Evolutionary conservation across 2,888 invertebrate species (phyloP).

Genomic region (Hyalella azteca): DNA sequence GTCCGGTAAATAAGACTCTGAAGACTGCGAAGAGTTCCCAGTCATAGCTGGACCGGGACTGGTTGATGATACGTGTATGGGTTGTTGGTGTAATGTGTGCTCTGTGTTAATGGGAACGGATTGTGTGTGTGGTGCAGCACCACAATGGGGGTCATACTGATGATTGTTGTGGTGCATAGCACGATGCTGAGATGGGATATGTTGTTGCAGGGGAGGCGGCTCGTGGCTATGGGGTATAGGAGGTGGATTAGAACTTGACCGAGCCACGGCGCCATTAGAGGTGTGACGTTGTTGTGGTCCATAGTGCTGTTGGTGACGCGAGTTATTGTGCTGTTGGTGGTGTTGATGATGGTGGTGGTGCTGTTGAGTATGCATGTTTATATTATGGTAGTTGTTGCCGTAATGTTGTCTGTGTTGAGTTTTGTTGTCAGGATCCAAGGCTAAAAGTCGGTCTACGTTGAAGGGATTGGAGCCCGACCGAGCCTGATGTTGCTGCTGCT

Average conservation of each 20-base stretch:
- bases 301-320: slow-evolving; percentile 33
- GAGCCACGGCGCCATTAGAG: slow-evolving; percentile 16
- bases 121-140: slow-evolving; percentile 11
- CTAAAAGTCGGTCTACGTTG: slow-evolving; percentile 62
- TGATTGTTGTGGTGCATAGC: slow-evolving; percentile 29
- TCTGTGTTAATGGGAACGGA: neutral
- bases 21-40: neutral
- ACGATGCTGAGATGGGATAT: slow-evolving; percentile 12
- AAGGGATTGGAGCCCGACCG: slow-evolving; percentile 58
- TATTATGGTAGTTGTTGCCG: slow-evolving; percentile 41
- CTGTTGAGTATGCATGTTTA: slow-evolving; percentile 15
- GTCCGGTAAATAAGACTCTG: slow-evolving; percentile 45
- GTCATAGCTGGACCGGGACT: neutral
- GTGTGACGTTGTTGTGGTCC: slow-evolving; percentile 16
- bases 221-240: slow-evolving; percentile 2
- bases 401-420: slow-evolving; percentile 45
- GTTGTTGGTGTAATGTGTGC: neutral
- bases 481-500: slow-evolving; percentile 65
- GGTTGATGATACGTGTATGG: neutral
- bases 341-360: slow-evolving; percentile 35
- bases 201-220: slow-evolving; percentile 2
- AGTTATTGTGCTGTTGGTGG: slow-evolving; percentile 31
- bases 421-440: slow-evolving; percentile 61
- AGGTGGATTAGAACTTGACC: slow-evolving; percentile 29
- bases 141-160: slow-evolving; percentile 45